Evolutionary conservation across 2,113 vertebrate species (phyloP), one percentile per base, ranked within the genome.

Genomic region (Actenoides lindsayi): DNA sequence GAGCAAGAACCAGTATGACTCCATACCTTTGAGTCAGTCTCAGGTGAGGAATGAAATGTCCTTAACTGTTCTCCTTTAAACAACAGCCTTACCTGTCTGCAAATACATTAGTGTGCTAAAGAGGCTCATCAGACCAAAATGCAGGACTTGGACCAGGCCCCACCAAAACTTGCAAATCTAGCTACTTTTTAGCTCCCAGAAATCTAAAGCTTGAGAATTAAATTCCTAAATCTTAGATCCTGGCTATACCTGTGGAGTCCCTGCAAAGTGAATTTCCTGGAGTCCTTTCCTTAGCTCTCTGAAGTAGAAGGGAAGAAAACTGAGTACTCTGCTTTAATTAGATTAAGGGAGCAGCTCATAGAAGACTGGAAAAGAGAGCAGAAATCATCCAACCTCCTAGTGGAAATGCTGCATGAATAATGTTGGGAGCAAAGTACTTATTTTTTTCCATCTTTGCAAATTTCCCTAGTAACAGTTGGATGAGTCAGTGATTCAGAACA

Each of bases 321-420:
- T 94, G 73, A 18, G 24, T 87, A 84, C 92, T 86, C 68, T 69
- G 81, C 89, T 95, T 96, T 93, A 93, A 92, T 90, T 93, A 92
- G 83, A 60, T 51, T 14, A 2, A 67, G 56, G 73, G 64, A 86
- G 56, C 71, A 92, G 88, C 76, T 93, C 35, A 39, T 51, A 19
- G 90, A 93, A 81, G 71, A 14, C 13, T 44, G 76, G 83, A 79
- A 53, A 80, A 54, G 42, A 46, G 60, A 93, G 68, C 51, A 90
- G 83, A 42, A 96, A 88, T 83, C 79, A 75, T 48, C 35, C 73
- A 90, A 44, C 73, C 71, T 96, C 59, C 53, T 83, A 30, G 56
- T 89, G 44, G 88, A 90, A 93, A 73, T 76, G 65, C 92, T 89
- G 46, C 73, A 53, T 94, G 80, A 60, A 88, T 83, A 83, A 90